phyloP scores from a whole-genome alignment of 2,888 invertebrate genomes.

The Portevinia maculata region DNA sequence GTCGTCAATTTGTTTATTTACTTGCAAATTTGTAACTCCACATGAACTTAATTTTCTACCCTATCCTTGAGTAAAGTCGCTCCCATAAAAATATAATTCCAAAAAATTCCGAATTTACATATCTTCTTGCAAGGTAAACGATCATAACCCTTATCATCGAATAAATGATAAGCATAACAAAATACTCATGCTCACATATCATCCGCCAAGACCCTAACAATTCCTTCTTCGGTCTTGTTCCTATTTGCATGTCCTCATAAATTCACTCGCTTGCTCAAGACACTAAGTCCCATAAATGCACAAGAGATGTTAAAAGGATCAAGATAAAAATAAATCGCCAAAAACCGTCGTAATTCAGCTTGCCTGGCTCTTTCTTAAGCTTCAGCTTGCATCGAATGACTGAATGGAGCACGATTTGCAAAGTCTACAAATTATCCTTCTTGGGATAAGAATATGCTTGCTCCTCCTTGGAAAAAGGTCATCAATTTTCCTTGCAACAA shows the following conservation, averaged over 20 bases:
- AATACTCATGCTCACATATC: conserved; percentile 40
- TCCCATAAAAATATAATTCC: conserved; percentile 57
- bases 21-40: conserved; percentile 45
- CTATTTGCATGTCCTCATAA: conserved; percentile 44
- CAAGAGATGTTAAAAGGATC: conserved; percentile 69
- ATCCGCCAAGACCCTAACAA: not conserved
- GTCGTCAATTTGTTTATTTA: conserved; percentile 49
- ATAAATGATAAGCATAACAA: conserved; percentile 64
- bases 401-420: conserved; percentile 48
- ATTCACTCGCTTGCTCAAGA: conserved; percentile 16
- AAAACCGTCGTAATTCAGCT: conserved; percentile 61
- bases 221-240: conserved; percentile 15
- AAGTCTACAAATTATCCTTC: conserved; percentile 54
- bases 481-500: conserved; percentile 45
- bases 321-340: conserved; percentile 69
- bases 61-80: not conserved
- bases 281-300: conserved; percentile 56
- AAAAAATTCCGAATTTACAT: conserved; percentile 24
- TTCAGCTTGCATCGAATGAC: conserved; percentile 30
- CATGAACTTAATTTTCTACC: not conserved
- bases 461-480: not conserved
- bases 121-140: conserved; percentile 63
- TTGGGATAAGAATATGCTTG: not conserved
- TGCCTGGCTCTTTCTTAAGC: conserved; percentile 34
- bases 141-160: conserved; percentile 72